phyloP scores from a whole-genome alignment of 1,140 invertebrate species.

The Belonocnema kinseyi region DNA sequence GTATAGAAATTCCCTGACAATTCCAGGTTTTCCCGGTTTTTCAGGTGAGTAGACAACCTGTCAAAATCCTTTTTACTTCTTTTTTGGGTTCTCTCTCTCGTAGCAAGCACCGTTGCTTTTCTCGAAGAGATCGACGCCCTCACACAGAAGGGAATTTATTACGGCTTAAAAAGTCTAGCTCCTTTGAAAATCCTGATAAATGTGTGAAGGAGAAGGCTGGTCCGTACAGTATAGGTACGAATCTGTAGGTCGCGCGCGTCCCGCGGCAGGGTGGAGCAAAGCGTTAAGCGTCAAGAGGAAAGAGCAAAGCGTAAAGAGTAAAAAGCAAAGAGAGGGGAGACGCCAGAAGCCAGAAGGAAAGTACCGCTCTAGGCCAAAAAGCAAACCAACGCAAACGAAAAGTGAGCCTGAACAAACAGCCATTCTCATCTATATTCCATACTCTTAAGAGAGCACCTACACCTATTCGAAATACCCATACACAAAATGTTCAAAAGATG shows the following conservation, averaged over 20 bases:
- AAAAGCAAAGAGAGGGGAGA: conserved; percentile 37
- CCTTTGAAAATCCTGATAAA: conserved; percentile 76
- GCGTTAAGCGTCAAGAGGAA: background rate
- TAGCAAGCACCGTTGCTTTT: background rate
- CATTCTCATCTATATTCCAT: conserved; percentile 28
- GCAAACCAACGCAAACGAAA: conserved; percentile 62
- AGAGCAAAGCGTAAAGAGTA: conserved; percentile 38
- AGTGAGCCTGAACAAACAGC: conserved; percentile 48
- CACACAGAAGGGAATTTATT: conserved; percentile 69
- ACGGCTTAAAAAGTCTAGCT: conserved; percentile 75
- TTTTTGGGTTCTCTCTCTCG: conserved; percentile 2
- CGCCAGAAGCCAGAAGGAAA: conserved; percentile 42
- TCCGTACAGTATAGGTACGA: conserved; percentile 36
- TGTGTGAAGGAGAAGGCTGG: conserved; percentile 65
- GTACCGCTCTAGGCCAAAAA: conserved; percentile 68
- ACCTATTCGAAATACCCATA: background rate
- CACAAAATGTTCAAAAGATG: conserved; percentile 4
- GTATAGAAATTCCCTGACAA: too few relatives aligned
- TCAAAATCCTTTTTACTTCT: conserved; percentile 3
- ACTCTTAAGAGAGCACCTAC: background rate
- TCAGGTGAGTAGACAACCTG: too few relatives aligned
- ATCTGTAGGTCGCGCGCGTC: conserved; percentile 40
- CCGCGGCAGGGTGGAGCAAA: conserved; percentile 15
- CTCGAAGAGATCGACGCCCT: conserved; percentile 30
- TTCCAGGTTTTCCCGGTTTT: too few relatives aligned